These are phyloP conservation scores for Protodeltote pygarga DNA, from an alignment of 2,888 invertebrate species.

Conservation along the genomic window DNA sequence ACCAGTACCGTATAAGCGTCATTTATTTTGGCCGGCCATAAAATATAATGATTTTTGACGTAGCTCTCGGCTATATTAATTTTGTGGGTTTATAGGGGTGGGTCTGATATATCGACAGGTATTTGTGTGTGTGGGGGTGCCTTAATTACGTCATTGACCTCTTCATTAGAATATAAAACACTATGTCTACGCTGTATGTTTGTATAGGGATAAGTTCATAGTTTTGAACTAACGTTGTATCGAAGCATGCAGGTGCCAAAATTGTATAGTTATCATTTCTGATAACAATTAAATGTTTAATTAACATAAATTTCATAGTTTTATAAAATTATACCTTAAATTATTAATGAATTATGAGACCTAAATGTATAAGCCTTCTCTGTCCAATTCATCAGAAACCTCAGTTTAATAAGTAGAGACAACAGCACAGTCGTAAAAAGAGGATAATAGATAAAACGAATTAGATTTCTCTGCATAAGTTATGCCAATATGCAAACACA, in stretches of 20 bases:
- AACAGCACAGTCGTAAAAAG: not conserved
- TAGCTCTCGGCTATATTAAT: conserved; percentile 79
- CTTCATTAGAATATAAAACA: conserved; percentile 54
- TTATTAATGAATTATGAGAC: too few species aligned
- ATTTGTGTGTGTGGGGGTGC: conserved; percentile 49
- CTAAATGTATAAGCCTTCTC: too few species aligned
- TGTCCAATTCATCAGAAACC: too few species aligned
- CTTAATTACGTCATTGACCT: conserved; percentile 59
- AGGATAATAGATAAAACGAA: conserved; percentile 27
- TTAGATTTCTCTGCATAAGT: conserved; percentile 42
- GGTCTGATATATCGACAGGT: conserved; percentile 74
- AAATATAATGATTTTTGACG: conserved; percentile 87
- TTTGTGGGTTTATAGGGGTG: conserved; percentile 70
- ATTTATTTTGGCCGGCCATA: conserved; percentile 84
- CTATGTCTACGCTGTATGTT: conserved; percentile 36
- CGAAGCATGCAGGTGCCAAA: not conserved
- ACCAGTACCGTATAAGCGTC: conserved; percentile 79
- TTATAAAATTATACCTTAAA: too few species aligned
- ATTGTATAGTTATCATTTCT: too few species aligned
- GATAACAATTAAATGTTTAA: too few species aligned
- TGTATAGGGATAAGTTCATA: conserved; percentile 12
- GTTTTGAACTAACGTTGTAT: conserved; percentile 3
- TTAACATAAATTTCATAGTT: too few species aligned
- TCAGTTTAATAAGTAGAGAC: not conserved
- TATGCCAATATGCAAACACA: conserved; percentile 61